phyloP scores from a whole-genome alignment of 2,888 invertebrate species.

The Andricus quercusramuli region DNA sequence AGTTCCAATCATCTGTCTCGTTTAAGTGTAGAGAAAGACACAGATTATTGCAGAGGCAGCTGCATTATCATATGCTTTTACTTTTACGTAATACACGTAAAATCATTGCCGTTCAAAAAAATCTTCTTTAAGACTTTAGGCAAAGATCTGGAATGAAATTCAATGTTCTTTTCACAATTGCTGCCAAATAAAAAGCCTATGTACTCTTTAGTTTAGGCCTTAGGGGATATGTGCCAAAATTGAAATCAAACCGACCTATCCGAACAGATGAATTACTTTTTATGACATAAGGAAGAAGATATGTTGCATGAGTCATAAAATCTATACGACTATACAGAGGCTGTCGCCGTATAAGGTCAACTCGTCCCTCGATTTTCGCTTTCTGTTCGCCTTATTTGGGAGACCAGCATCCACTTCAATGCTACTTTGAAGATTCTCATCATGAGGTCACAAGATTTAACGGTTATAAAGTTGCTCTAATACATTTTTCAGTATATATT shows the following conservation, averaged over 20 bases:
- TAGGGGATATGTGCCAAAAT: background rate
- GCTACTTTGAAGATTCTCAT: conserved; percentile 7
- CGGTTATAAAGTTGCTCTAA: background rate
- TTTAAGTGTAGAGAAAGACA: background rate
- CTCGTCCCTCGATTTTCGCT: conserved; percentile 36
- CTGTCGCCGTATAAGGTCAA: conserved; percentile 38
- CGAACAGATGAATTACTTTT: conserved; percentile 36
- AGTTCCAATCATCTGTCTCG: background rate
- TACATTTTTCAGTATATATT: background rate
- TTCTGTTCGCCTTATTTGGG: conserved; percentile 40
- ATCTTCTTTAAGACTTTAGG: background rate
- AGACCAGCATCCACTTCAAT: conserved; percentile 25
- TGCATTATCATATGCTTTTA: background rate
- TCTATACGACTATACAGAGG: conserved; percentile 47
- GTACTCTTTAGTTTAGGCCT: background rate
- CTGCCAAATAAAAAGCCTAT: background rate
- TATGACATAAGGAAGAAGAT: conserved; percentile 67
- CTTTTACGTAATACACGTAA: background rate
- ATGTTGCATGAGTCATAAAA: conserved; percentile 62
- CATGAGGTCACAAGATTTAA: conserved; percentile 22
- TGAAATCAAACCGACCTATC: background rate
- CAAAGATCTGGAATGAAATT: background rate
- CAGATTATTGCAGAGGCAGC: conserved; percentile 1
- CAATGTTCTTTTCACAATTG: background rate
- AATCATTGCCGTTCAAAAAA: background rate